Evolutionary conservation across 2,113 vertebrate genomes (phyloP).

Genomic region (Cebus imitator): DNA sequence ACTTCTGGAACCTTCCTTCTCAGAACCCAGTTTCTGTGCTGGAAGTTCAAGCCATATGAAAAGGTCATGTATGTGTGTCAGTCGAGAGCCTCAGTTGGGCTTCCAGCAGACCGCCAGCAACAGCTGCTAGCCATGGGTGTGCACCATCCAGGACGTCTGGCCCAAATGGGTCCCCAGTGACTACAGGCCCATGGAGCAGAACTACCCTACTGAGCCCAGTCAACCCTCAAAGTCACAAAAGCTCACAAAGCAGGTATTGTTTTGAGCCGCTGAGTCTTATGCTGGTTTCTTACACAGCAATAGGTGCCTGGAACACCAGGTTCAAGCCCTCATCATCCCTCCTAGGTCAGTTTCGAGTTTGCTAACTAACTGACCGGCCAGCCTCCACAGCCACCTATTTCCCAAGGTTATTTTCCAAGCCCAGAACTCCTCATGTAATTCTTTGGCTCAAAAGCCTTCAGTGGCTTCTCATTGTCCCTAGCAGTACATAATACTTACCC

Average conservation of each 20-base stretch:
- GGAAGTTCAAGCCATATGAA: neutral
- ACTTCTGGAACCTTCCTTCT: neutral
- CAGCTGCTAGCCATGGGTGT: too few relatives aligned
- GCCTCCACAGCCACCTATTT: neutral
- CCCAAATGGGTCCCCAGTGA: neutral
- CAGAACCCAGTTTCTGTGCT: neutral
- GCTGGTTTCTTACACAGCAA: neutral
- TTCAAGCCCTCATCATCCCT: neutral
- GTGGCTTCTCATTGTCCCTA: neutral
- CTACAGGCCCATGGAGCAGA: neutral
- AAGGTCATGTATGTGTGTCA: neutral
- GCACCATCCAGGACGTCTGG: neutral
- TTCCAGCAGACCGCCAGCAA: neutral
- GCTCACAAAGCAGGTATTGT: neutral
- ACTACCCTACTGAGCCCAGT: neutral
- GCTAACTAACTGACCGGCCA: neutral
- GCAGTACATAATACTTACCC: too few relatives aligned
- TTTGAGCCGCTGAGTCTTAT: neutral
- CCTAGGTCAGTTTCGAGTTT: neutral
- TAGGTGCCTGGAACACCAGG: neutral
- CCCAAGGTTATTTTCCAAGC: neutral
- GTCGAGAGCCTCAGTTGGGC: neutral
- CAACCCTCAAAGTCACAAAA: neutral
- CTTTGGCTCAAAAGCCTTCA: neutral
- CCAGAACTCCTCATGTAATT: neutral